phyloP scores from a whole-genome alignment of 2,797 vertebrate species.

The Morelia viridis region DNA sequence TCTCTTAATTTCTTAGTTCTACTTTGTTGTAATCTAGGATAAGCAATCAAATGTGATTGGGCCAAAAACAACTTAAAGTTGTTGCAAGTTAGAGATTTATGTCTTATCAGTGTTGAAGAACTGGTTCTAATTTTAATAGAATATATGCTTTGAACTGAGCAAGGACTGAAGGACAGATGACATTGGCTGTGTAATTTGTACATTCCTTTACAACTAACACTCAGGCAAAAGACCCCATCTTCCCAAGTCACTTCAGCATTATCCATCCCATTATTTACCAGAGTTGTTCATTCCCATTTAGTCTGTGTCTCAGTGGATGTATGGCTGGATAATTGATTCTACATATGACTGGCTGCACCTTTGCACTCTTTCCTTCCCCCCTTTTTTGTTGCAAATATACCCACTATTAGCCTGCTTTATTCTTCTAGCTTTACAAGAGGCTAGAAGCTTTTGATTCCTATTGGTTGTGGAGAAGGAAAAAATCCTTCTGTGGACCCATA shows the following conservation, averaged over 20 bases:
- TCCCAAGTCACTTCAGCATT: neutral
- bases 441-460: neutral
- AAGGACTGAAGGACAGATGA: neutral
- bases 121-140: neutral
- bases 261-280: neutral
- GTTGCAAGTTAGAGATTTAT: neutral
- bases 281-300: neutral
- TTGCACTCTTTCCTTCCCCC: neutral
- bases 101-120: neutral
- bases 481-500: neutral
- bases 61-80: neutral
- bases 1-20: neutral
- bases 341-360: neutral
- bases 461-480: neutral
- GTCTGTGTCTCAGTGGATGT: neutral
- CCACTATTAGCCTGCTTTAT: neutral
- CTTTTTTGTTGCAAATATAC: neutral
- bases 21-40: neutral
- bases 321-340: neutral
- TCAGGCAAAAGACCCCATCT: neutral
- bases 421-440: neutral
- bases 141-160: neutral
- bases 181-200: neutral
- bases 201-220: neutral
- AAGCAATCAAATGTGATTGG: neutral